Evolutionary conservation across 1,140 invertebrate species (phyloP).

Genomic region (Drosophila ogumai): DNA sequence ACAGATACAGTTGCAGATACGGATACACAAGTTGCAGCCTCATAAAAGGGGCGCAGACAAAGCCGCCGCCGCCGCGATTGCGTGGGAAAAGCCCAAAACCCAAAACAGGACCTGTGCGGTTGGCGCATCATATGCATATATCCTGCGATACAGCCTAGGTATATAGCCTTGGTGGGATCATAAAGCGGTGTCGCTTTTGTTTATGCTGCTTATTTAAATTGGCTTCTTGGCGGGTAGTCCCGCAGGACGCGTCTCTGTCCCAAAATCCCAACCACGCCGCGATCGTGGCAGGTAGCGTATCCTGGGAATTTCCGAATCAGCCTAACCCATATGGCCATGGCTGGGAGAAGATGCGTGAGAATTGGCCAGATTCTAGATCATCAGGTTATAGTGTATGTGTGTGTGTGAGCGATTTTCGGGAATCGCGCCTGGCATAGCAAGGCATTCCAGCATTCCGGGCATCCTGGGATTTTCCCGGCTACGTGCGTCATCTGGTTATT

Average conservation of each 20-base stretch:
- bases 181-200: slow-evolving; percentile 73
- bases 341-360: slow-evolving; percentile 37
- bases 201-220: slow-evolving; percentile 84
- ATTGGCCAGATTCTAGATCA: slow-evolving; percentile 52
- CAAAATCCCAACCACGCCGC: neutral
- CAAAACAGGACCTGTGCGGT: slow-evolving; percentile 34
- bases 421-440: slow-evolving; percentile 25
- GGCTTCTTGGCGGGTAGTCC: slow-evolving; percentile 74
- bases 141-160: neutral
- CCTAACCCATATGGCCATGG: slow-evolving; percentile 62
- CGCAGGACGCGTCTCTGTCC: slow-evolving; percentile 3
- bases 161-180: slow-evolving; percentile 36
- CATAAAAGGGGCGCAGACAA: slow-evolving; percentile 49
- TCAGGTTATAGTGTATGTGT: slow-evolving; percentile 39
- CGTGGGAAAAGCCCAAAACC: slow-evolving; percentile 46
- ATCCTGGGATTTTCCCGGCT: slow-evolving; percentile 46
- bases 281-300: too few species aligned
- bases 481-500: slow-evolving; percentile 61
- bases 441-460: too few species aligned
- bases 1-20: slow-evolving; percentile 24
- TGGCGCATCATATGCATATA: slow-evolving; percentile 31
- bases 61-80: slow-evolving; percentile 20
- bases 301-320: slow-evolving; percentile 56
- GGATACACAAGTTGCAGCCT: slow-evolving; percentile 4
- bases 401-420: slow-evolving; percentile 36